Base-by-base conservation (phyloP, 2,797 vertebrate species). In the Typhlichthys subterraneus region DNA sequence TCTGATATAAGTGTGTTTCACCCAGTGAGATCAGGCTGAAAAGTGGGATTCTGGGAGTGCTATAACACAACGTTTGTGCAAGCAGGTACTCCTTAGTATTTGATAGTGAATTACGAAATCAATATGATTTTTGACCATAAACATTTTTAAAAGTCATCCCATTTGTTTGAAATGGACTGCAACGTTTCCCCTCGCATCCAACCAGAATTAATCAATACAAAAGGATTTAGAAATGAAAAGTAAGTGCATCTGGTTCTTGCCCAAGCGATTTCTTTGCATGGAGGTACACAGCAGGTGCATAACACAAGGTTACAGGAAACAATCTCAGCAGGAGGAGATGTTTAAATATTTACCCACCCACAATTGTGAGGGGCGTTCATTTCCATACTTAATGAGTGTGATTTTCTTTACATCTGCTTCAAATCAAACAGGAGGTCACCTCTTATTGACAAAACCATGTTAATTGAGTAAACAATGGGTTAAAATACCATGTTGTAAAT, bases 261-360 rank as follows among this genome's bases (percentile, higher is more conserved):
- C 53, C 2, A 29, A 31, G 5, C 38, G 23, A 55, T 14, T 55
- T 14, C 38, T 51, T 53, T 46, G 29, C 11, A 48, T 51, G 56
- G 38, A 52, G 53, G 65, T 42, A 51, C 69, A 51, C 48, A 57
- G 55, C 65, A 75, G 57, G 63, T 73, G 63, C 55, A 65, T n/a
- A 7, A n/a, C 56, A 72, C 13, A 3, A 53, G 58, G 75, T 49
- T 53, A 57, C 29, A 72, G 61, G 55, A 60, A 77, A 56, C 49
- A 59, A 53, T 19, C 53, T 53, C 63, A 53, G 68, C 53, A 53
- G 63, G 56, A 60, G 23, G 53, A 48, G 64, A 29, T 29, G 23
- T 75, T 70, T 61, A 70, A 78, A 77, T 65, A 79, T 84, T 79
- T 65, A 71, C 52, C 74, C 61, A 63, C 53, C n/a, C 0, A 59